Evolutionary conservation across 2,113 vertebrate genomes (phyloP).

Genomic region (Notothenia rossii): DNA sequence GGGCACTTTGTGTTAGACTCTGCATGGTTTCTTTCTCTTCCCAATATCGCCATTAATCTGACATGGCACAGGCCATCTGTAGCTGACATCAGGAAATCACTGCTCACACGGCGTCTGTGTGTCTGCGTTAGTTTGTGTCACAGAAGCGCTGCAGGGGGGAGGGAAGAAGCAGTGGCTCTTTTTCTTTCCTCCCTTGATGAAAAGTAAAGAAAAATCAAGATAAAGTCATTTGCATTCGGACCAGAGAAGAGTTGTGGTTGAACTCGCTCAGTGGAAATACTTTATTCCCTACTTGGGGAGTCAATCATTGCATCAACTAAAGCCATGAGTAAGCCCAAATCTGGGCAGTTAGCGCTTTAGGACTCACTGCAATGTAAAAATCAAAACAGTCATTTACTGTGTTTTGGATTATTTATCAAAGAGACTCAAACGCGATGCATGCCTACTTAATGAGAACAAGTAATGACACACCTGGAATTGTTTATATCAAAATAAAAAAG

Average conservation of each 20-base stretch:
- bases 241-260: background rate
- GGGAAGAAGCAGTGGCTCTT: background rate
- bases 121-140: slow-evolving; percentile 56
- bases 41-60: slow-evolving; percentile 53
- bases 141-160: slow-evolving; percentile 37
- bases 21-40: slow-evolving; percentile 9
- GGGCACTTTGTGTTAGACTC: slow-evolving; percentile 7
- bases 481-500: background rate
- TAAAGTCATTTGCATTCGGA: slow-evolving; percentile 32
- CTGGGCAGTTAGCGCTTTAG: background rate
- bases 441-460: background rate
- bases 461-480: background rate
- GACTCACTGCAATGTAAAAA: slow-evolving; percentile 8
- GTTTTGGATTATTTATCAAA: slow-evolving; percentile 2
- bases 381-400: background rate
- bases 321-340: slow-evolving; percentile 9
- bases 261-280: slow-evolving; percentile 24
- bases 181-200: slow-evolving; percentile 19
- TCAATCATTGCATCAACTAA: slow-evolving; percentile 18
- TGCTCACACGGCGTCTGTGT: slow-evolving; percentile 66
- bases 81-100: slow-evolving; percentile 71
- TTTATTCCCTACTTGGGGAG: slow-evolving; percentile 26
- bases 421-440: background rate
- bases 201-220: slow-evolving; percentile 1
- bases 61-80: slow-evolving; percentile 66